phyloP scores from a whole-genome alignment of 64 coral and sea anemone species.

The Anthopleura sola region DNA sequence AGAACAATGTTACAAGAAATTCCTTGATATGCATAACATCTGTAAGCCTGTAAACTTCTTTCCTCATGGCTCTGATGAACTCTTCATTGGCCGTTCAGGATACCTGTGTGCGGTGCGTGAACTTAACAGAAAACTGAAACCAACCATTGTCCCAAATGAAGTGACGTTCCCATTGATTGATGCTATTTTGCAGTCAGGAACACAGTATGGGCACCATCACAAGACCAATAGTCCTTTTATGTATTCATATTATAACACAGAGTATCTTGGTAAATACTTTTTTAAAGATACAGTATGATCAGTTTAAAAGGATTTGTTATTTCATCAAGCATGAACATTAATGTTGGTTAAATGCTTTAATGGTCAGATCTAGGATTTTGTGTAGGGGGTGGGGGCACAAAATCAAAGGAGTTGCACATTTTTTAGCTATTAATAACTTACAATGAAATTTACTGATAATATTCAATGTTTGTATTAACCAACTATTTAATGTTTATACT shows the following conservation, averaged over 20 bases:
- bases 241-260: conserved; percentile 88
- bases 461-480: too few relatives aligned
- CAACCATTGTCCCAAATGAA: conserved; percentile 46
- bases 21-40: conserved; percentile 75
- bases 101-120: conserved; percentile 73
- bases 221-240: conserved; percentile 58
- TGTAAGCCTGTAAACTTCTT: conserved; percentile 62
- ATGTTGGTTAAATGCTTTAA: too few relatives aligned
- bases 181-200: conserved; percentile 69
- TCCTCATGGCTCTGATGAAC: conserved; percentile 69
- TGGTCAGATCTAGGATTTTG: too few relatives aligned
- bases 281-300: too few relatives aligned
- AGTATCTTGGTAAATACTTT: conserved; percentile 66
- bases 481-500: too few relatives aligned
- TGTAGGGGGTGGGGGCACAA: too few relatives aligned
- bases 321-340: too few relatives aligned
- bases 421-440: too few relatives aligned
- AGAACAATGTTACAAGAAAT: conserved; percentile 56
- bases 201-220: conserved; percentile 40
- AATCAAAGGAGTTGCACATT: too few relatives aligned
- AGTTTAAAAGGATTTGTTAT: too few relatives aligned
- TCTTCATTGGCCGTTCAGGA: conserved; percentile 87
- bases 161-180: conserved; percentile 74
- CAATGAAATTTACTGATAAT: too few relatives aligned
- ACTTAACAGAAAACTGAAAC: conserved; percentile 68